Percentiles rank a stretch among this genome's conserved stretches.
Conservation (phyloP, 2,113 vertebrate genomes). For the Solea senegalensis region DNA sequence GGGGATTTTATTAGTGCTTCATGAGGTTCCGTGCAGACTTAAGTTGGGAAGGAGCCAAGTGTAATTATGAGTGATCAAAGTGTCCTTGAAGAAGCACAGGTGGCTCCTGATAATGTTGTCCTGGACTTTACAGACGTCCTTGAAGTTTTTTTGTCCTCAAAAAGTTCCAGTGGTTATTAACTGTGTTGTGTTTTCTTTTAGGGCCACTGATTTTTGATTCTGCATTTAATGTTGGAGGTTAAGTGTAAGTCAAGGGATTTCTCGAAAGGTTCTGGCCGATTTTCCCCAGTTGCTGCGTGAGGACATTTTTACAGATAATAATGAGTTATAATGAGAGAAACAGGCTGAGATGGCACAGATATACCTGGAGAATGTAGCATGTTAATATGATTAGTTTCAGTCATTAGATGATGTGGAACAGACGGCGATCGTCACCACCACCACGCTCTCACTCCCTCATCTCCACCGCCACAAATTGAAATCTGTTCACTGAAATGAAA, state of each 20-base stretch:
- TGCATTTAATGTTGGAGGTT: not conserved
- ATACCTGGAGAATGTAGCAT: not conserved
- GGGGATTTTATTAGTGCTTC: not conserved
- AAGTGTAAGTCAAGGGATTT: not conserved
- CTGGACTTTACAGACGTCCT: not conserved
- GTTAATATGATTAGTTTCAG: slow-evolving; percentile 1
- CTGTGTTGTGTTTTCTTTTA: not conserved
- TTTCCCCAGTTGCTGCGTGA: not conserved
- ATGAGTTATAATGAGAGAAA: not conserved
- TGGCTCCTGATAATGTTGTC: not conserved
- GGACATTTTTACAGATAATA: not conserved
- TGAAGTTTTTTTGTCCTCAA: not conserved
- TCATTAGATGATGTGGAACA: slow-evolving; percentile 9
- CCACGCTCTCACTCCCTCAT: not conserved
- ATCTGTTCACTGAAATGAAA: slow-evolving; percentile 28
- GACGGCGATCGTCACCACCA: slow-evolving; percentile 3
- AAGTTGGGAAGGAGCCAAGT: not conserved
- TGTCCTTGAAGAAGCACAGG: not conserved
- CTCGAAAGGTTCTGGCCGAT: not conserved
- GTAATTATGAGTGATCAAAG: no score
- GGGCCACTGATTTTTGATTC: not conserved
- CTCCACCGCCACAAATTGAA: slow-evolving; percentile 30
- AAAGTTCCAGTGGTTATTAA: no score
- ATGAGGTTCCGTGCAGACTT: not conserved
- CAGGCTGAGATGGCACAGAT: not conserved